phyloP scores from a whole-genome alignment of 2,113 vertebrate species.

The Barnardius zonarius region DNA sequence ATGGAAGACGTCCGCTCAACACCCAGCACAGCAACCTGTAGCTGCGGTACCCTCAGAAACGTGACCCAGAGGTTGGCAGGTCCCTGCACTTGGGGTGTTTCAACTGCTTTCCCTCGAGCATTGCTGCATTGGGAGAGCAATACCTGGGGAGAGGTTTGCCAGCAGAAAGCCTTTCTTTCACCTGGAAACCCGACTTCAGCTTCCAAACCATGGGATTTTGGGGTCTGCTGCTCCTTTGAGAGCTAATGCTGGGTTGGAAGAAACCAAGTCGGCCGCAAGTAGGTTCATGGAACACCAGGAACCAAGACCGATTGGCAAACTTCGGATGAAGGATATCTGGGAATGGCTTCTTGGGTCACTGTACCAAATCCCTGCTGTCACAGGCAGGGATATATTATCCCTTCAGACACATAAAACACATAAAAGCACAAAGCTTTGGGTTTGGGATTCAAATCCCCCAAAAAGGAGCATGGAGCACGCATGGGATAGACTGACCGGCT shows the following conservation, averaged over 20 bases:
- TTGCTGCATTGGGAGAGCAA: background rate
- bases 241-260: background rate
- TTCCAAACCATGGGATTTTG: background rate
- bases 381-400: background rate
- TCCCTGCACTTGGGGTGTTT: background rate
- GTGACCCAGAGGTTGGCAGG: background rate
- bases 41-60: background rate
- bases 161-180: background rate
- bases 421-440: background rate
- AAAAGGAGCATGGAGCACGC: background rate
- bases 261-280: background rate
- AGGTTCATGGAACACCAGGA: background rate
- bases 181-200: background rate
- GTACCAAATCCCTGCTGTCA: background rate
- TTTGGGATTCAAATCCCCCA: background rate
- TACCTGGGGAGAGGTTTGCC: background rate
- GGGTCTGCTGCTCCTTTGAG: background rate
- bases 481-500: background rate
- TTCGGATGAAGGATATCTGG: background rate
- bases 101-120: rapidly evolving
- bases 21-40: background rate
- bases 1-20: background rate
- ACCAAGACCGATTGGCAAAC: background rate
- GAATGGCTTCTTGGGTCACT: background rate
- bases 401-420: background rate